Evolutionary conservation across 2,888 invertebrate genomes (phyloP).

Genomic region (Lysandra bellargus): DNA sequence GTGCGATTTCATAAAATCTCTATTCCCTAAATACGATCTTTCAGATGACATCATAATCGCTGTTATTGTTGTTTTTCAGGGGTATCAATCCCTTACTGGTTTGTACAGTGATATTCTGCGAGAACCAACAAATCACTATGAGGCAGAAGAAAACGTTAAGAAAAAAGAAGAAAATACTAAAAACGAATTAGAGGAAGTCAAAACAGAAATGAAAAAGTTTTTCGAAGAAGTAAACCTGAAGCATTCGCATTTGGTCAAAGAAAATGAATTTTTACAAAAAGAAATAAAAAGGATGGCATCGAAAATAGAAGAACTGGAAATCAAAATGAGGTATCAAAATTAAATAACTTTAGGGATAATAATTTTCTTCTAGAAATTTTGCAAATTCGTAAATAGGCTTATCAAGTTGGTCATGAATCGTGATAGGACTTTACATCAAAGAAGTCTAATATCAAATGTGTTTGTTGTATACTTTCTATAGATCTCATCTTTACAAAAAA

Average conservation of each 20-base stretch:
- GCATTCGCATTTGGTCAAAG: conserved; percentile 54
- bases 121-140: conserved; percentile 51
- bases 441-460: no score
- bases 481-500: no score
- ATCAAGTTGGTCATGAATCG: neutral
- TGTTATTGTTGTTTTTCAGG: conserved; percentile 47
- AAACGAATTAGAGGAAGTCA: conserved; percentile 49
- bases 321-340: conserved; percentile 60
- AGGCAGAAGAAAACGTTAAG: conserved; percentile 38
- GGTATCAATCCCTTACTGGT: conserved; percentile 67
- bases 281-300: conserved; percentile 59
- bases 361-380: no score
- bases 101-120: conserved; percentile 61
- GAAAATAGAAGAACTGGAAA: conserved; percentile 65
- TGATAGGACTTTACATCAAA: neutral
- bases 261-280: conserved; percentile 59
- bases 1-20: no score
- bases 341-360: neutral
- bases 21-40: no score
- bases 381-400: neutral
- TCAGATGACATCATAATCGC: no score
- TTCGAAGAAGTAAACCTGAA: conserved; percentile 58
- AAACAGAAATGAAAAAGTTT: conserved; percentile 50
- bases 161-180: conserved; percentile 23
- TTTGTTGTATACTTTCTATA: no score